Evolutionary conservation across 2,888 invertebrate species (phyloP), one percentile per base, ranked within the genome.

Genomic region (Xylocampa areola): DNA sequence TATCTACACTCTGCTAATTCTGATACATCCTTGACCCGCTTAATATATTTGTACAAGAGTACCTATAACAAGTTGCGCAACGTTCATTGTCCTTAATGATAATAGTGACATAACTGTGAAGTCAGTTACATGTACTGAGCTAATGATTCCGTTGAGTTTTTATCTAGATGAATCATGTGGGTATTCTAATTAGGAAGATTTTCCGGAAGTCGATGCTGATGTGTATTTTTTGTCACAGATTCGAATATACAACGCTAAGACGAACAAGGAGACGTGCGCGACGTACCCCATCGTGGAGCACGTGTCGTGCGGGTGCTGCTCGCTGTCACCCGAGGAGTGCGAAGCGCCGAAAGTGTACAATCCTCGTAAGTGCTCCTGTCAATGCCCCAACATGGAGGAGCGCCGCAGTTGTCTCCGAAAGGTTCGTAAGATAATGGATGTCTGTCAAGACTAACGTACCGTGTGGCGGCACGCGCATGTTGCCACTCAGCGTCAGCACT

Each of bases 351-450:
- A 78, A 68, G 85, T 91, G 65, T 91, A 82, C 82, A 91, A 90
- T 68, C 89, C 91, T 83, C 93, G 93, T 93, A 94, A 93, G 93
- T 94, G 92, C 85, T 76, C 88, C 85, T 93, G 93, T 79, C 90
- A 91, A 82, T 94, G 94, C 81, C 89, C 92, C 75, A 88, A 92
- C 87, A 67, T 80, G 74, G 86, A 88, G 63, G 91, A 91, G 62
- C 87, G 91, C 73, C 82, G 91, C 76, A 79, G 69, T 63, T 94
- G 93, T 71, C 86, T 89, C 75, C 86, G 76, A 79, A 86, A 94
- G 94, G 94, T 94, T 89, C 82, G 93, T 94, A 79, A 84, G 92
- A 92, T 88, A 77, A 89, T 91, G 93, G 93, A 93, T 94, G 93
- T 93, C 75, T 75, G 75, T 76, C 51, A 76, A 57, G 85, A 88